Evolutionary conservation across 2,797 vertebrate species (phyloP).

Genomic region (Sphenodon punctatus): DNA sequence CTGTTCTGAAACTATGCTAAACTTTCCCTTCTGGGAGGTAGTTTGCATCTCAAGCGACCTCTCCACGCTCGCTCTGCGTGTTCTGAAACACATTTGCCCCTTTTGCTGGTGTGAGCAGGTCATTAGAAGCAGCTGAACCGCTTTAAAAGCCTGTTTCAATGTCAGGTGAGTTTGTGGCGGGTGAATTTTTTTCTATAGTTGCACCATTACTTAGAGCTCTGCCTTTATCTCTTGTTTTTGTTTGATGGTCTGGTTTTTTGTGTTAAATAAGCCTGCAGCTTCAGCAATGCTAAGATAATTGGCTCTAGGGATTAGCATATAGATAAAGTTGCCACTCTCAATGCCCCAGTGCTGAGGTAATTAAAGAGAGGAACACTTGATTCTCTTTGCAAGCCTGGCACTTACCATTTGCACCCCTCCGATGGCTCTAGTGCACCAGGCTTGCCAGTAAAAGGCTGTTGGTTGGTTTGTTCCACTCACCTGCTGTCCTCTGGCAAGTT

Average conservation of each 20-base stretch:
- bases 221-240: fast-evolving
- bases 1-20: neutral
- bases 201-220: fast-evolving
- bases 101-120: neutral
- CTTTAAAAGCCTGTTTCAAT: neutral
- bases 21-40: too few relatives aligned
- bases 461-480: too few relatives aligned
- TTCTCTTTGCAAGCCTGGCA: neutral
- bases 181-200: fast-evolving
- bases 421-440: neutral
- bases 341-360: fast-evolving
- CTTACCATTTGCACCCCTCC: neutral
- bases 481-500: too few relatives aligned
- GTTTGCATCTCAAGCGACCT: too few relatives aligned
- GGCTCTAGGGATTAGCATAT: neutral
- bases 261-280: neutral
- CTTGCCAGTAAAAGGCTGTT: too few relatives aligned
- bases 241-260: too few relatives aligned
- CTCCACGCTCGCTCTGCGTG: too few relatives aligned
- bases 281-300: neutral
- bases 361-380: fast-evolving
- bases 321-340: neutral
- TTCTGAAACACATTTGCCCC: too few relatives aligned
- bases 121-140: neutral
- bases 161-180: neutral